Percentiles rank a stretch among this genome's conserved stretches.
Evolutionary conservation across 2,113 vertebrate species (phyloP).

Genomic region (Microtus ochrogaster): DNA sequence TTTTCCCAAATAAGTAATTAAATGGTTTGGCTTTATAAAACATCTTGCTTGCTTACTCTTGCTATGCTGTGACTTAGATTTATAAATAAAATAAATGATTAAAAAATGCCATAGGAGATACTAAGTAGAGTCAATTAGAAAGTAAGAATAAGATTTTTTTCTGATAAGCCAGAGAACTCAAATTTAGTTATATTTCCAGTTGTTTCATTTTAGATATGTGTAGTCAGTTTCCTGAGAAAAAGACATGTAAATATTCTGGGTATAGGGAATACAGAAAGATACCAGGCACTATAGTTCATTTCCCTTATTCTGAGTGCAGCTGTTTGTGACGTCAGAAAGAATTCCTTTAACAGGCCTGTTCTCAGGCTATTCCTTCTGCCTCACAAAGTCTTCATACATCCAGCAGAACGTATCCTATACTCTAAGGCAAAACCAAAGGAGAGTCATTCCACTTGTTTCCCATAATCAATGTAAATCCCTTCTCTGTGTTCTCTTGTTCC

Average conservation of each 20-base stretch:
- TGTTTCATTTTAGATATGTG: slow-evolving; percentile 44
- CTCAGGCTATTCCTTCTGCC: not conserved
- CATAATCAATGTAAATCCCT: slow-evolving; percentile 10
- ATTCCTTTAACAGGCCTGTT: slow-evolving; percentile 48
- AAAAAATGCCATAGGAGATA: slow-evolving; percentile 46
- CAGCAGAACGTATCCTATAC: slow-evolving; percentile 32
- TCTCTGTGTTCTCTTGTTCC: not conserved
- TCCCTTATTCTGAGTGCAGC: not conserved
- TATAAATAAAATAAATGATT: slow-evolving; percentile 67
- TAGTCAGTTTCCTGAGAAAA: not conserved
- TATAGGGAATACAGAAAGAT: not conserved
- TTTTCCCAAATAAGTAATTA: slow-evolving; percentile 31
- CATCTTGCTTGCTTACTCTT: slow-evolving; percentile 8
- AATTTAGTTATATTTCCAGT: slow-evolving; percentile 56
- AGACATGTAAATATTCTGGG: not conserved
- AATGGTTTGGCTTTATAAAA: slow-evolving; percentile 44
- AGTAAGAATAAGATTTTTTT: slow-evolving; percentile 65
- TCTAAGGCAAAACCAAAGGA: slow-evolving; percentile 43
- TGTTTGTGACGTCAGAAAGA: slow-evolving; percentile 40
- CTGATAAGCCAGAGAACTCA: slow-evolving; percentile 24
- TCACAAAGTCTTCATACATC: not conserved
- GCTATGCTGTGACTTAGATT: not conserved
- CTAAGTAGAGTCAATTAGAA: slow-evolving; percentile 57
- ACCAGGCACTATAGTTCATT: not conserved
- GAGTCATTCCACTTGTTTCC: not conserved